Evolutionary conservation across 2,888 invertebrate genomes (phyloP).

Genomic region (Aporophyla nigra): DNA sequence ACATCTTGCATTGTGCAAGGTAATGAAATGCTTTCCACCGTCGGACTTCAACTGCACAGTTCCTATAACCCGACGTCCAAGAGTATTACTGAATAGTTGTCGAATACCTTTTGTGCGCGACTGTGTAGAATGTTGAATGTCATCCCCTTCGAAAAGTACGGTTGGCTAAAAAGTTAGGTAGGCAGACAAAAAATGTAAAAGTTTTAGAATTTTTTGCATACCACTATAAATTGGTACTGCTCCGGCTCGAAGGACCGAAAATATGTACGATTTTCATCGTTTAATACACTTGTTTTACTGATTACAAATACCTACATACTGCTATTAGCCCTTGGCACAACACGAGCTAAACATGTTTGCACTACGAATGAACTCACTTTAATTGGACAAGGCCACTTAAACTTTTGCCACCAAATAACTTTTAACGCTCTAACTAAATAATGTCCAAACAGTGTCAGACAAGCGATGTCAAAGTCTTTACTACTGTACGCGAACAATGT

Average conservation of each 20-base stretch:
- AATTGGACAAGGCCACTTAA: neutral
- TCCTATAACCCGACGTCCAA: conserved; percentile 25
- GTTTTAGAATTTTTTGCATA: neutral
- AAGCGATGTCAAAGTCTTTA: neutral
- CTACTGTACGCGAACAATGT: neutral
- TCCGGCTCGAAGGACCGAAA: neutral
- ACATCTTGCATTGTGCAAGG: conserved; percentile 3
- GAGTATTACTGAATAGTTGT: conserved; percentile 33
- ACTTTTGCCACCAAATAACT: neutral
- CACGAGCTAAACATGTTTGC: neutral
- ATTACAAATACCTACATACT: too few relatives aligned
- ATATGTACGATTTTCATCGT: neutral
- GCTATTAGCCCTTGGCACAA: neutral
- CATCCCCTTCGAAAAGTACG: conserved; percentile 13
- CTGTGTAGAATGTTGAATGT: conserved; percentile 25
- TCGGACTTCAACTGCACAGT: conserved; percentile 19
- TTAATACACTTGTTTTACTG: neutral
- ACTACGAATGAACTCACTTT: neutral
- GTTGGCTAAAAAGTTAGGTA: neutral
- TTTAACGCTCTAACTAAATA: neutral
- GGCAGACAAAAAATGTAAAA: neutral
- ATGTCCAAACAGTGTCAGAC: neutral
- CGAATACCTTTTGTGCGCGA: conserved; percentile 45
- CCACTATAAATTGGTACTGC: neutral
- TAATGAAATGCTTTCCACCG: conserved; percentile 6